These are phyloP conservation scores for Salticus scenicus DNA, from an alignment of 2,888 invertebrate genomes.

Conservation along the genomic window DNA sequence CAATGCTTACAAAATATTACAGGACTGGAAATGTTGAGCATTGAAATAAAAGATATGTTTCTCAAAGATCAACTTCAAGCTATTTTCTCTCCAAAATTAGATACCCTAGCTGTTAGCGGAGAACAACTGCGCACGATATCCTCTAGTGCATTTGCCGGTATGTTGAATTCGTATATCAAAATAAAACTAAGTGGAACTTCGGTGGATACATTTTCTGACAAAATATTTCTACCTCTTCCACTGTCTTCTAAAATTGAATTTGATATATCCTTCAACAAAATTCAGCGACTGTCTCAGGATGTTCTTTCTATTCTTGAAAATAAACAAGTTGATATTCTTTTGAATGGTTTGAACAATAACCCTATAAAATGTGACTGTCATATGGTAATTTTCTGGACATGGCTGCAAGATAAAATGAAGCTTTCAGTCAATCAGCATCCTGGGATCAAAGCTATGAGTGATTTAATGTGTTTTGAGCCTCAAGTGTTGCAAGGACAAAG, in stretches of 20 bases:
- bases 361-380: conserved; percentile 91
- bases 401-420: conserved; percentile 78
- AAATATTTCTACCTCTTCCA: conserved; percentile 89
- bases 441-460: conserved; percentile 71
- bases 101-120: conserved; percentile 85
- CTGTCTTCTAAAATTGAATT: conserved; percentile 87
- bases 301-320: conserved; percentile 88
- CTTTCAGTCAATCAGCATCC: conserved; percentile 26
- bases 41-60: conserved; percentile 89
- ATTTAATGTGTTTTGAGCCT: conserved; percentile 83
- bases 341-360: conserved; percentile 85
- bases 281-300: conserved; percentile 86
- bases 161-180: conserved; percentile 80
- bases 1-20: conserved; percentile 86
- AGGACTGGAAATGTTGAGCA: conserved; percentile 83
- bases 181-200: conserved; percentile 89
- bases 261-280: conserved; percentile 86
- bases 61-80: conserved; percentile 84
- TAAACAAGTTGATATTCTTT: conserved; percentile 82
- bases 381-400: conserved; percentile 85
- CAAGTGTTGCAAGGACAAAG: conserved; percentile 82
- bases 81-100: conserved; percentile 85
- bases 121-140: conserved; percentile 85
- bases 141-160: conserved; percentile 87
- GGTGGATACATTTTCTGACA: conserved; percentile 85